Conservation (phyloP, 2,797 vertebrate genomes). For the Anguilla pacifica region DNA sequence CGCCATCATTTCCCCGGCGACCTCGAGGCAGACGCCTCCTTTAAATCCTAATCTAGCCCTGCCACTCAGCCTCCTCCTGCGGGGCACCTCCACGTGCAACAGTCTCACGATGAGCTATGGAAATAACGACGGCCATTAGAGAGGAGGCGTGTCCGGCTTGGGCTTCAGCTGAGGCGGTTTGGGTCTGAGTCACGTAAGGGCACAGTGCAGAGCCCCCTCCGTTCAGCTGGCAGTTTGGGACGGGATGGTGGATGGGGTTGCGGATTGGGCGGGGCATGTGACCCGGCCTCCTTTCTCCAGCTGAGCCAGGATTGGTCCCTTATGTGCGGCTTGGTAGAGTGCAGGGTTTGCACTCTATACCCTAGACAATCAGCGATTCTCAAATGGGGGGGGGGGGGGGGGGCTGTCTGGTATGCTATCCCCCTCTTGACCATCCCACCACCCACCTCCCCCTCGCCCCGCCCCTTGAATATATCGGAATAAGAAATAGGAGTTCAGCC, state of each 20-base stretch:
- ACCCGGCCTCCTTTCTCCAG: background rate
- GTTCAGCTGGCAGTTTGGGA: background rate
- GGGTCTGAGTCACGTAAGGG: background rate
- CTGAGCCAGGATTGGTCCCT: background rate
- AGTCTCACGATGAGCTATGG: conserved; percentile 21
- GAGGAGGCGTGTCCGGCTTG: conserved; percentile 21
- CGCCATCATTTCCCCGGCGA: conserved; percentile 23
- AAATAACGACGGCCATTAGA: conserved; percentile 36
- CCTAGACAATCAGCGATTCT: conserved; percentile 39
- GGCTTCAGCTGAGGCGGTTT: conserved; percentile 18
- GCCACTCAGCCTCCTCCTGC: conserved; percentile 25
- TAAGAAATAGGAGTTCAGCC: conserved; percentile 52
- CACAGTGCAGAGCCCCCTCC: background rate
- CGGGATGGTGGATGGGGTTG: background rate
- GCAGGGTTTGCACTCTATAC: conserved; percentile 25
- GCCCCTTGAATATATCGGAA: conserved; percentile 44
- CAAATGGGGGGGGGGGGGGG: conserved; percentile 45
- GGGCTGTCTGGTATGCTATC: conserved; percentile 42
- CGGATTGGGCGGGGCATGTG: conserved; percentile 1
- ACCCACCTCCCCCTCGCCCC: background rate
- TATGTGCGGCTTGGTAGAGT: background rate
- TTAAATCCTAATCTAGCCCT: conserved; percentile 37
- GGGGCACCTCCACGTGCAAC: conserved; percentile 31
- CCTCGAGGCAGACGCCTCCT: conserved; percentile 29
- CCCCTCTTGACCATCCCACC: background rate